These are phyloP conservation scores for Hypomesus transpacificus DNA, from an alignment of 2,113 vertebrate species.

Conservation along the genomic window DNA sequence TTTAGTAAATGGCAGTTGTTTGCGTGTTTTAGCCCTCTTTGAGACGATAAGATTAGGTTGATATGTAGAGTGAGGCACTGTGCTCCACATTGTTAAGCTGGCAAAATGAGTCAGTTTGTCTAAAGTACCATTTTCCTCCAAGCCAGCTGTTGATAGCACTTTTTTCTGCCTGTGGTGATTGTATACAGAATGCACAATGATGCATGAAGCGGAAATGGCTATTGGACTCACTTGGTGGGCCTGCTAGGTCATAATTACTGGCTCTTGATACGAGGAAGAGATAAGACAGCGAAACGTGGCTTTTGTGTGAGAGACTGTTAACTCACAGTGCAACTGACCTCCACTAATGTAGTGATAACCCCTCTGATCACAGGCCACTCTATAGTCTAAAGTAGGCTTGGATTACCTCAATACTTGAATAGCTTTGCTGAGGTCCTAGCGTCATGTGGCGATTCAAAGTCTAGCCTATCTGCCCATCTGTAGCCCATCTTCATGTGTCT, in stretches of 20 bases:
- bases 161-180: constrained; percentile 33
- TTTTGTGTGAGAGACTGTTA: constrained; percentile 40
- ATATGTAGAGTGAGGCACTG: constrained; percentile 12
- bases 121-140: constrained; percentile 28
- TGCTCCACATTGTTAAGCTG: constrained; percentile 34
- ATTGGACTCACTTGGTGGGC: constrained; percentile 23
- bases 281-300: constrained; percentile 37
- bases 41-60: constrained; percentile 33
- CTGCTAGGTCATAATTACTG: constrained; percentile 42
- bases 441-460: neutral
- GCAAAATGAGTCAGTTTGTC: constrained; percentile 36
- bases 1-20: constrained; percentile 2
- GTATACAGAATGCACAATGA: constrained; percentile 36
- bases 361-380: constrained; percentile 15
- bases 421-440: neutral
- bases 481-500: no score
- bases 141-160: constrained; percentile 45
- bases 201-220: constrained; percentile 50
- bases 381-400: constrained; percentile 4
- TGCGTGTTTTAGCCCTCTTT: constrained; percentile 11
- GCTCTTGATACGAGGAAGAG: constrained; percentile 38
- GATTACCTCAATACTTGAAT: constrained; percentile 4
- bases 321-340: constrained; percentile 32
- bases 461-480: no score
- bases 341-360: constrained; percentile 27